Evolutionary conservation across 2,797 vertebrate species (phyloP), one percentile per base, ranked within the genome.

Genomic region (Rhinatrema bivittatum): DNA sequence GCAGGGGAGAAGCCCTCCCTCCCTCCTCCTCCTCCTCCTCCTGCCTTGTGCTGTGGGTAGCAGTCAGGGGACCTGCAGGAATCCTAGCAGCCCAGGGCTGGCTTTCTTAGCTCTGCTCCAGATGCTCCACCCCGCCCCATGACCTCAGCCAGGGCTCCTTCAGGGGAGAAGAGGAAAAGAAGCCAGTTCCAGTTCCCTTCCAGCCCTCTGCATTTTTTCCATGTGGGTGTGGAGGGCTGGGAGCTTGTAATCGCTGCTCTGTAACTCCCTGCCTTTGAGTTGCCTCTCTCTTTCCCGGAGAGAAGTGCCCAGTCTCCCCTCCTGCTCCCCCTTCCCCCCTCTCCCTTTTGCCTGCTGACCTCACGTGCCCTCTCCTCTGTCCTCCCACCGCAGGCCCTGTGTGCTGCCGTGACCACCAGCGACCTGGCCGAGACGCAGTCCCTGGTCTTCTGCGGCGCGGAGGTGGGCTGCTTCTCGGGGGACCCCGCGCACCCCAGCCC

Each of bases 381-480:
- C 9, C 14, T 5, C 2, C 7, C 20, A 6, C 40, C 16, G 3
- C 23, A 96, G 94, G 95, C 93, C 6, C 70, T 98, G 40, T 95
- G 93, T 42, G 87, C 68, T 2, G 86, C 92, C 0, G 90, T 93
- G 32, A 91, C 91, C 70, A 85, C 90, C 50, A 75, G 78, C 7
- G 95, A 98, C 73, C 75, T 98, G 57, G 80, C 87, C 3, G 95
- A 98, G 82, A 95, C 93, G 0, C 65, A 94, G 28, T 84, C 90
- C 1, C 79, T 98, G 53, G 70, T 98, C 29, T 97, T 95, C 75
- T 98, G 93, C 0, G 95, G 95, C 12, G 93, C 95, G 1, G 79
- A 87, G 40, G 86, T 88, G 25, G 85, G 61, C 73, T 91, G 90
- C 56, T 72, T 75, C 40, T 87, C 88, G 0, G 89, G 81, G 18